These are phyloP conservation scores for Microcebus griseorufus DNA, from an alignment of 2,113 vertebrate species.

Conservation along the genomic window DNA sequence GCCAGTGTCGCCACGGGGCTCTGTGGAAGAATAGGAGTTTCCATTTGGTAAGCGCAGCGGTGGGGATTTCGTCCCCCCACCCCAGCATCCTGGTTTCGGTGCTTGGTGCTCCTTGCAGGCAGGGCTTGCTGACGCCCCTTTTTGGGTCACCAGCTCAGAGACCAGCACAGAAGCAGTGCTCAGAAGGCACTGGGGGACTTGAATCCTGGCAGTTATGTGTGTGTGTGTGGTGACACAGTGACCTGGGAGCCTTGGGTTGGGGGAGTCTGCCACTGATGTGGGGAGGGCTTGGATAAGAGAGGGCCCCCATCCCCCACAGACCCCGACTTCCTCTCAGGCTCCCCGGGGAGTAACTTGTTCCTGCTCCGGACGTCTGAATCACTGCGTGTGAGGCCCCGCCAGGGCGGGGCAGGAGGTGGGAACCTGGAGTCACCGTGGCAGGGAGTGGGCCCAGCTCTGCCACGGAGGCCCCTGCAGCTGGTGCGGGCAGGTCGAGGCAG, in stretches of 20 bases:
- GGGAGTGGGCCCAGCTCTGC: background rate
- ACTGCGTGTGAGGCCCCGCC: background rate
- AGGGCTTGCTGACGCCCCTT: background rate
- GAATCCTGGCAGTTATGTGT: background rate
- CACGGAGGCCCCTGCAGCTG: background rate
- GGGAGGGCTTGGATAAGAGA: slow-evolving; percentile 6
- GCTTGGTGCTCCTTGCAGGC: background rate
- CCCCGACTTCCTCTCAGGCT: background rate
- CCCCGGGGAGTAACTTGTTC: slow-evolving; percentile 20
- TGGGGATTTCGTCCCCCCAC: background rate
- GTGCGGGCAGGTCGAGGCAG: background rate
- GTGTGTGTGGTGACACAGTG: background rate
- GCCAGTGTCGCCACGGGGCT: slow-evolving; percentile 16
- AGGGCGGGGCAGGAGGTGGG: background rate
- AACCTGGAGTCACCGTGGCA: background rate
- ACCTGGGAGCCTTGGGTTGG: background rate
- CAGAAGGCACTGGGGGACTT: background rate
- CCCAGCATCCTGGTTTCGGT: background rate
- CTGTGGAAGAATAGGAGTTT: slow-evolving; percentile 53
- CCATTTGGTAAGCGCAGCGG: slow-evolving; percentile 20
- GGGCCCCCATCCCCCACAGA: background rate
- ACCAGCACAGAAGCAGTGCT: background rate
- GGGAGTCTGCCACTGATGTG: background rate
- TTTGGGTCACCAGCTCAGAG: background rate
- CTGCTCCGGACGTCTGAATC: slow-evolving; percentile 12